These are phyloP conservation scores for Vulpes vulpes DNA, from an alignment of 2,113 vertebrate species.

Conservation along the genomic window DNA sequence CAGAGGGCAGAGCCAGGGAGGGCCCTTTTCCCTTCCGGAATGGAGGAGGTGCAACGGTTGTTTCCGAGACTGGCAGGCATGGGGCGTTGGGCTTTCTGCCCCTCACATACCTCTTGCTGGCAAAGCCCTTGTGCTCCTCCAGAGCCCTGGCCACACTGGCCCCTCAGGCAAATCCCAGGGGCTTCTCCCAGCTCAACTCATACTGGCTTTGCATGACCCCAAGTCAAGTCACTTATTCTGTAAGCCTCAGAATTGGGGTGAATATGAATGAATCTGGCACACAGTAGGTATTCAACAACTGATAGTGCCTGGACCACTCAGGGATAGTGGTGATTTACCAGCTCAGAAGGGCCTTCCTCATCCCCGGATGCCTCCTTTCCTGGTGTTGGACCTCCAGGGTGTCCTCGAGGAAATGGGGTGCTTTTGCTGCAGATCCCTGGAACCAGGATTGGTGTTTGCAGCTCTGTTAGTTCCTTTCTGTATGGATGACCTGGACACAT, in stretches of 20 bases:
- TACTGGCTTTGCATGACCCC: not conserved
- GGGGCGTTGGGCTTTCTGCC: not conserved
- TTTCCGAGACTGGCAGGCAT: constrained; percentile 66
- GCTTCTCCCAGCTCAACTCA: not conserved
- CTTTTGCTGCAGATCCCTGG: not conserved
- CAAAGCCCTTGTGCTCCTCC: not conserved
- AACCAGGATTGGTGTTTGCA: not conserved
- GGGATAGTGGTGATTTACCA: not conserved
- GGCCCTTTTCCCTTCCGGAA: constrained; percentile 69
- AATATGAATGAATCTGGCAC: not conserved
- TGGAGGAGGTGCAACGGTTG: constrained; percentile 39
- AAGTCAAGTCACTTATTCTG: not conserved
- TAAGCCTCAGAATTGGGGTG: not conserved
- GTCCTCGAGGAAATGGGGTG: not conserved
- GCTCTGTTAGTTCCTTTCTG: not conserved
- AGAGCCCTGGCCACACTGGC: not conserved
- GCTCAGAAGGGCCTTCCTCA: not conserved
- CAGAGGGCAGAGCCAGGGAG: constrained; percentile 70
- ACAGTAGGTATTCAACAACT: not conserved
- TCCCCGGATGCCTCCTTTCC: not conserved
- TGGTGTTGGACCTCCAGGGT: not conserved
- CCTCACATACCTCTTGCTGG: not conserved
- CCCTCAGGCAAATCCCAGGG: not conserved
- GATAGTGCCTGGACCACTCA: not conserved
- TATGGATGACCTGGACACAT: constrained; percentile 14